phyloP scores from a whole-genome alignment of 2,888 invertebrate species.

The Trachelus troglodyta region DNA sequence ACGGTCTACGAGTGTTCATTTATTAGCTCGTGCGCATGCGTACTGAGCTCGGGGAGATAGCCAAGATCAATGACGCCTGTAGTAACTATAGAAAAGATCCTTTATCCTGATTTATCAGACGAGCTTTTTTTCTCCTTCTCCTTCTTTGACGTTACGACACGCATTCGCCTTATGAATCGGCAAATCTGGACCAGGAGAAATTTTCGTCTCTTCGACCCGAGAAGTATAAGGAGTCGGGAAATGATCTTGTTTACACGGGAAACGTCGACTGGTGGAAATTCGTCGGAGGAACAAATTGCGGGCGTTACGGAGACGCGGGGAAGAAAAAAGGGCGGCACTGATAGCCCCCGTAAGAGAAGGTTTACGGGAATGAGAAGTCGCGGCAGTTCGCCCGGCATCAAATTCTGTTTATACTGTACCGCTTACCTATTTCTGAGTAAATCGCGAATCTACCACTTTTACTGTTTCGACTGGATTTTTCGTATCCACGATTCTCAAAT shows the following conservation, averaged over 20 bases:
- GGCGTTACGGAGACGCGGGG: background rate
- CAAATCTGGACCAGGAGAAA: background rate
- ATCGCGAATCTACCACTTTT: background rate
- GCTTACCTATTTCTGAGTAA: background rate
- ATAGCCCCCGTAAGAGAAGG: background rate
- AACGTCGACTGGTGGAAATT: background rate
- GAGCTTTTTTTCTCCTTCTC: background rate
- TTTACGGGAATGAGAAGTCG: background rate
- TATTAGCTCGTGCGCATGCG: background rate
- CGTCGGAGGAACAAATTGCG: background rate
- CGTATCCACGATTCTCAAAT: background rate
- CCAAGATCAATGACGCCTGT: background rate
- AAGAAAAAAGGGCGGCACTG: background rate
- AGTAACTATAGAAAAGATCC: background rate
- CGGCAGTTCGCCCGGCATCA: background rate
- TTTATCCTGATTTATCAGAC: background rate
- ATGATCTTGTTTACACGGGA: background rate
- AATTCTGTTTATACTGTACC: background rate
- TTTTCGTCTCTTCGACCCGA: background rate
- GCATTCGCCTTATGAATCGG: background rate
- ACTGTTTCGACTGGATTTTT: background rate
- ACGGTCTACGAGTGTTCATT: background rate
- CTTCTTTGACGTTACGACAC: background rate
- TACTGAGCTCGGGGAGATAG: background rate
- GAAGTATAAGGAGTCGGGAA: background rate